phyloP scores from a whole-genome alignment of 2,888 invertebrate species.

The Charanyca ferruginea region DNA sequence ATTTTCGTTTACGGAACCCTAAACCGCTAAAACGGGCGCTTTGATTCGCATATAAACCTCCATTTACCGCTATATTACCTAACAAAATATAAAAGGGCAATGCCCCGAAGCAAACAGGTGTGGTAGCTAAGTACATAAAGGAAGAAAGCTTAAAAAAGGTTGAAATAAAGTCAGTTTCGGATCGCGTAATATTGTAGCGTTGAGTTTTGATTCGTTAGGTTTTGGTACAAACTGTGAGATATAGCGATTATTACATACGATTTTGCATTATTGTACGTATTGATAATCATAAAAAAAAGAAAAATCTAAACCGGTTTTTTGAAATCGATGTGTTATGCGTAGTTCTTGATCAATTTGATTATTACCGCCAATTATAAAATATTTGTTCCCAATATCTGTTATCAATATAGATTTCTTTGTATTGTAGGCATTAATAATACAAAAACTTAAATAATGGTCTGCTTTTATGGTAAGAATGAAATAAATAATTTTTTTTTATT shows the following conservation, averaged over 20 bases:
- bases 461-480: no score
- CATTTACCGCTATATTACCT: slow-evolving; percentile 79
- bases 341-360: background rate
- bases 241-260: slow-evolving; percentile 41
- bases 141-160: slow-evolving; percentile 87
- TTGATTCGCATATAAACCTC: slow-evolving; percentile 77
- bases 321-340: background rate
- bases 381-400: no score
- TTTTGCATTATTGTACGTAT: background rate
- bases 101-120: slow-evolving; percentile 88
- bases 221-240: slow-evolving; percentile 52
- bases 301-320: no score
- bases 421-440: no score
- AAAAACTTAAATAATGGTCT: no score
- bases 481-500: no score
- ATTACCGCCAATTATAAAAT: background rate
- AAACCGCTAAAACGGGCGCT: slow-evolving; percentile 66
- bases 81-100: slow-evolving; percentile 82
- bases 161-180: slow-evolving; percentile 84
- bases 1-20: slow-evolving; percentile 62
- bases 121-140: slow-evolving; percentile 85
- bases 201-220: slow-evolving; percentile 79
- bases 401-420: no score
- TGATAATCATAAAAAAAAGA: background rate
- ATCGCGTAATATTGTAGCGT: slow-evolving; percentile 83